Percentiles rank a stretch among this genome's conserved stretches.
These are phyloP conservation scores for Caranx melampygus DNA, from an alignment of 2,113 vertebrate genomes.

Conservation along the genomic window DNA sequence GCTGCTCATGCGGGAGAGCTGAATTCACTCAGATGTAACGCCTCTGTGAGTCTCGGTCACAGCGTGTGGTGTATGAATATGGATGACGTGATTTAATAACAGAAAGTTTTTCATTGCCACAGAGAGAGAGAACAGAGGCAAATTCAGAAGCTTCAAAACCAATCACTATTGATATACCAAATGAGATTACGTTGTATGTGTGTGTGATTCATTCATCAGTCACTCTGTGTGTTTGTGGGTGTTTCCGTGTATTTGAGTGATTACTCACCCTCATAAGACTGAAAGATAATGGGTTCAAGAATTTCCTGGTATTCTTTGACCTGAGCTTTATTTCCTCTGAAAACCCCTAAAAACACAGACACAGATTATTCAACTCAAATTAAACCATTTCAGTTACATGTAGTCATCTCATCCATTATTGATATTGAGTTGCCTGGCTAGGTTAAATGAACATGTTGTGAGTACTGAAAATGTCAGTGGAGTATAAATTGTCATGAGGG, in stretches of 20 bases:
- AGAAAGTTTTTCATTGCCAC: constrained; percentile 32
- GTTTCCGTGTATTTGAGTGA: neutral
- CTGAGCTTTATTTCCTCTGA: constrained; percentile 90
- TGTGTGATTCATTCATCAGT: neutral
- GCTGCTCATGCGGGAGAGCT: constrained; percentile 25
- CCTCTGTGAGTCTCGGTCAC: constrained; percentile 28
- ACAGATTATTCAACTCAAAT: neutral
- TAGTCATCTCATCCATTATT: neutral
- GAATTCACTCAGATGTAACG: constrained; percentile 42
- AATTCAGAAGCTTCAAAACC: neutral
- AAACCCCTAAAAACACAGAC: constrained; percentile 86
- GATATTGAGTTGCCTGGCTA: neutral
- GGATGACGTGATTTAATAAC: constrained; percentile 49
- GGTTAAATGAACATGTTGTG: neutral
- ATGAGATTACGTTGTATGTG: neutral
- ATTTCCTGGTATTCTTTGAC: constrained; percentile 94
- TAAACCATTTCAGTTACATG: neutral
- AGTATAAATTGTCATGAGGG: neutral
- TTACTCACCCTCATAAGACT: constrained; percentile 89
- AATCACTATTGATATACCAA: constrained; percentile 5
- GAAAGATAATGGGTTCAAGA: constrained; percentile 91
- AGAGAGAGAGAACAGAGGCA: constrained; percentile 11
- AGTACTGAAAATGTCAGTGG: constrained; percentile 15
- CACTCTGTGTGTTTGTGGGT: neutral
- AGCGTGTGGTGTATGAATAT: constrained; percentile 61